phyloP scores from a whole-genome alignment of 1,140 invertebrate species.

The Musca domestica region DNA sequence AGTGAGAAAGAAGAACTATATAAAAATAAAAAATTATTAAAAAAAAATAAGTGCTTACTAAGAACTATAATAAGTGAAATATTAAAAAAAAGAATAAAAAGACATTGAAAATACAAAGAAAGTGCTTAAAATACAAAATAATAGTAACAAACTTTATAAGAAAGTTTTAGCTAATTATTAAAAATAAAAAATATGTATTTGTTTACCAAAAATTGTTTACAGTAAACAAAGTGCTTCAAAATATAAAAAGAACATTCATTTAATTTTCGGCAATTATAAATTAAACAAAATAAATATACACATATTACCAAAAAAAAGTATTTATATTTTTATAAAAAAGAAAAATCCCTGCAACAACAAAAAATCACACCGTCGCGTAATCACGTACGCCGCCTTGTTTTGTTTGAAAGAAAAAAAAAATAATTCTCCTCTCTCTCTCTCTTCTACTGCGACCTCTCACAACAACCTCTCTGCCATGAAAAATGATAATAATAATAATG shows the following conservation, averaged over 20 bases:
- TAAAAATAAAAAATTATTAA: slow-evolving; percentile 2
- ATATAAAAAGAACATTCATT: not conserved
- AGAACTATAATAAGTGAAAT: not conserved
- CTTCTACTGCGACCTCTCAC: no score
- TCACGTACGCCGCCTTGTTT: no score
- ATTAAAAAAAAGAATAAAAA: not conserved
- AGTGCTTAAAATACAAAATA: not conserved
- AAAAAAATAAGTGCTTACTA: not conserved
- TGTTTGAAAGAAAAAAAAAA: no score
- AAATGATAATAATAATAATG: no score
- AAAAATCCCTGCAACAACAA: no score
- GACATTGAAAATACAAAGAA: not conserved
- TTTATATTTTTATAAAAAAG: not conserved
- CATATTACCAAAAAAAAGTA: not conserved
- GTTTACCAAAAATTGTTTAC: not conserved
- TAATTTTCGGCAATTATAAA: not conserved
- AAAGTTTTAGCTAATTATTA: not conserved
- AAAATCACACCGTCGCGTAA: no score
- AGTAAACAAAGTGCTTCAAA: not conserved
- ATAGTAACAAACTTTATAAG: not conserved
- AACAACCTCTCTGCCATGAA: no score
- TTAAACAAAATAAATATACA: not conserved
- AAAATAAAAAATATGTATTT: not conserved
- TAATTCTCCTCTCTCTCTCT: no score
- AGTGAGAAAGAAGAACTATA: not conserved